These are phyloP conservation scores for Cynopterus sphinx DNA, from an alignment of 2,797 vertebrate genomes.

Conservation along the genomic window DNA sequence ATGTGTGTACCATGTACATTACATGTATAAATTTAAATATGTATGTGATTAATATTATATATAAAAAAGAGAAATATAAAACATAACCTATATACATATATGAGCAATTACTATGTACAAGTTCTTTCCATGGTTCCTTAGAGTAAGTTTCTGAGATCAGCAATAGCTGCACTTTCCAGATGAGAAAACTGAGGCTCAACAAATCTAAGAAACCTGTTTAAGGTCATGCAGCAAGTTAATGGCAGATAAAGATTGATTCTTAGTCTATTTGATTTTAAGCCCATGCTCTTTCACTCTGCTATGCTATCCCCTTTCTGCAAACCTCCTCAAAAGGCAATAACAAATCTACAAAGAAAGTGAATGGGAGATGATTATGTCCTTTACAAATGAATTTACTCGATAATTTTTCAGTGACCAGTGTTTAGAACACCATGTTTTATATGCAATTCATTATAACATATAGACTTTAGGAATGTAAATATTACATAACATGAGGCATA, in stretches of 20 bases:
- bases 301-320: background rate
- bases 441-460: background rate
- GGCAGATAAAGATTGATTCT: background rate
- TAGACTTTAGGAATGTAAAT: background rate
- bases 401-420: background rate
- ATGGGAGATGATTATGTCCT: background rate
- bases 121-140: background rate
- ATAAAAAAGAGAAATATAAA: background rate
- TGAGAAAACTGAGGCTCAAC: background rate
- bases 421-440: slow-evolving; percentile 10
- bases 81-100: background rate
- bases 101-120: background rate
- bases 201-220: background rate
- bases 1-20: background rate
- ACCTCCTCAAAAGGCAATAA: background rate
- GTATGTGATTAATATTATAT: background rate
- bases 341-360: background rate
- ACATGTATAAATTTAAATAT: background rate
- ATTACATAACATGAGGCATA: background rate
- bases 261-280: background rate
- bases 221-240: background rate
- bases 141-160: background rate
- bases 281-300: background rate
- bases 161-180: background rate
- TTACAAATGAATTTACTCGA: slow-evolving; percentile 17